phyloP scores from a whole-genome alignment of 2,888 invertebrate species.

The Agonopterix subpropinquella region DNA sequence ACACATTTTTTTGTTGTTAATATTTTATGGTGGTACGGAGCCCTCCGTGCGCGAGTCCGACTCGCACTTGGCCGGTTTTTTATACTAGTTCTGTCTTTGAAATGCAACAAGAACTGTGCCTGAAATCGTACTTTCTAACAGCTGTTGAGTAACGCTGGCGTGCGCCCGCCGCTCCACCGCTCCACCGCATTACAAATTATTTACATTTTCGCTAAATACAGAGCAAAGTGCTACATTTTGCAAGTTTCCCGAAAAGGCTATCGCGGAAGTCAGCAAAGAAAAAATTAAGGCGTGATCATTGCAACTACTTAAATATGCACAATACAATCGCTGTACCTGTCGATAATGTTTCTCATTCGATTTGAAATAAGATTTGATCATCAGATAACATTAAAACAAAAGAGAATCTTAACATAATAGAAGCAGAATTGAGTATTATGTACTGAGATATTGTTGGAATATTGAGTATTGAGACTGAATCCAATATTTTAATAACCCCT shows the following conservation, averaged over 20 bases:
- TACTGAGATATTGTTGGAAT: too few relatives aligned
- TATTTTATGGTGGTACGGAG: too few relatives aligned
- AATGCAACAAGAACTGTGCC: constrained; percentile 48
- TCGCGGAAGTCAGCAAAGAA: constrained; percentile 10
- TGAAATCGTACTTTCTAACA: constrained; percentile 59
- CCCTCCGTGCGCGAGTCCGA: too few relatives aligned
- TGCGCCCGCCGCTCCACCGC: constrained; percentile 32
- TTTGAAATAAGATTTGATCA: not conserved
- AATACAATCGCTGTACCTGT: not conserved
- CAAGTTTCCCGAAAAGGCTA: constrained; percentile 15
- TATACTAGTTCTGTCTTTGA: constrained; percentile 16
- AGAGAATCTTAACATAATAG: too few relatives aligned
- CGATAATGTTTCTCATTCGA: not conserved
- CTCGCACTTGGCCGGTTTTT: too few relatives aligned
- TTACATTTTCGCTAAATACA: constrained; percentile 20
- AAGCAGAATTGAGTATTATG: too few relatives aligned
- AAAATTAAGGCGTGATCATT: constrained; percentile 5
- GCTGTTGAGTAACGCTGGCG: constrained; percentile 51
- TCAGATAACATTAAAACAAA: too few relatives aligned
- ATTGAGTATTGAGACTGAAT: not conserved
- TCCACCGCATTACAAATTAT: constrained; percentile 29
- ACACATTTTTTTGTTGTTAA: too few relatives aligned
- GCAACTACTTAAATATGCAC: constrained; percentile 1
- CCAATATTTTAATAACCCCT: not conserved
- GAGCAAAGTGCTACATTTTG: constrained; percentile 5